phyloP scores from a whole-genome alignment of 2,113 vertebrate species.

The Herpetotheres cachinnans region DNA sequence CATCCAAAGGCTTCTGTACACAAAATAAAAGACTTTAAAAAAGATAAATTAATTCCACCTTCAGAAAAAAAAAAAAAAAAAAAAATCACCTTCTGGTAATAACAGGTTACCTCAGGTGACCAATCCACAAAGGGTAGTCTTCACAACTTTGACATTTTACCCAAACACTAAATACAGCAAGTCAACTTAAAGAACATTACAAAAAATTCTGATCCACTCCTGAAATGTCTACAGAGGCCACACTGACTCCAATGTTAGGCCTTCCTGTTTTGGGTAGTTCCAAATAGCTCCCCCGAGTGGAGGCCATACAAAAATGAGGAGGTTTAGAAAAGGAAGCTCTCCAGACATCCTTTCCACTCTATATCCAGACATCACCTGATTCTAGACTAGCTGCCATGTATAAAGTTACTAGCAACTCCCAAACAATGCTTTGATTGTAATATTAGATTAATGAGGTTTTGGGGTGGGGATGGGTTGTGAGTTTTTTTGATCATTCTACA shows the following conservation, averaged over 20 bases:
- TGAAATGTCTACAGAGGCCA: background rate
- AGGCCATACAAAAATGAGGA: background rate
- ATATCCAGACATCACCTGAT: background rate
- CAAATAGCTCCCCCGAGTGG: background rate
- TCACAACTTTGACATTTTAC: background rate
- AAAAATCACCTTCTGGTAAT: background rate
- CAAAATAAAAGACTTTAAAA: background rate
- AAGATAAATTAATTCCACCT: background rate
- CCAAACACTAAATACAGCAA: background rate
- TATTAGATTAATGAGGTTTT: background rate
- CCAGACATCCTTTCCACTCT: background rate
- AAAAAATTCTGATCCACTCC: background rate
- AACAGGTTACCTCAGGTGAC: background rate
- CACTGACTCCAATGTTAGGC: background rate
- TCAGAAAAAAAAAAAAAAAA: background rate
- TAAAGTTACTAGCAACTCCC: background rate
- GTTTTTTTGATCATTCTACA: background rate
- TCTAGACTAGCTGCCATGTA: background rate
- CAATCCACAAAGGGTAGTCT: background rate
- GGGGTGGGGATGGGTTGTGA: background rate
- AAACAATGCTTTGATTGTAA: background rate
- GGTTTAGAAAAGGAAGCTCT: background rate
- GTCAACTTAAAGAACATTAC: background rate
- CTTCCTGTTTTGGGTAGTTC: background rate
- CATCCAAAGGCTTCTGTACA: background rate